phyloP scores from a whole-genome alignment of 2,797 vertebrate genomes.

The Euthynnus affinis region DNA sequence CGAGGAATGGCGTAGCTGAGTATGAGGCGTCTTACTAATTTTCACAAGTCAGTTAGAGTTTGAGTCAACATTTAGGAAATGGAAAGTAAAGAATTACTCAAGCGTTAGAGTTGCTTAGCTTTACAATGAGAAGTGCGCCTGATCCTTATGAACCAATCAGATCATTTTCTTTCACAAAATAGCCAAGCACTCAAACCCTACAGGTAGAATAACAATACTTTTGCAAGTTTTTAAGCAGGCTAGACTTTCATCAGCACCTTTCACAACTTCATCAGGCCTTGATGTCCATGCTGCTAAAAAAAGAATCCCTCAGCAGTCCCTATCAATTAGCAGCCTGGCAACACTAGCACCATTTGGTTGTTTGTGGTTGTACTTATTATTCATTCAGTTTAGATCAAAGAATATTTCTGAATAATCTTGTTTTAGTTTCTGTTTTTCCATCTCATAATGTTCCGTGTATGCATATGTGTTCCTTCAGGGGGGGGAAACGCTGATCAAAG shows the following conservation, averaged over 20 bases:
- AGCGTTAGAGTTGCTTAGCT: not conserved
- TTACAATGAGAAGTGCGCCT: conserved; percentile 2
- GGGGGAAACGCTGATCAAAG: conserved; percentile 56
- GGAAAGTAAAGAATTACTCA: not conserved
- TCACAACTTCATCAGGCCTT: conserved; percentile 7
- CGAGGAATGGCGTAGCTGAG: not conserved
- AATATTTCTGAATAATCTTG: conserved; percentile 57
- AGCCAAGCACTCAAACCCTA: not conserved
- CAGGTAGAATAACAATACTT: conserved; percentile 24
- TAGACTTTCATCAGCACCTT: not conserved
- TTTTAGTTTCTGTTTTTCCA: conserved; percentile 43
- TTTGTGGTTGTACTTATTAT: conserved; percentile 52
- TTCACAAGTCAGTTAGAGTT: conserved; percentile 11
- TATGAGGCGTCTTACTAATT: not conserved
- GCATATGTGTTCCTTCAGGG: conserved; percentile 1
- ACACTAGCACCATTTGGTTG: conserved; percentile 4
- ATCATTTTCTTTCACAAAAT: too few relatives aligned
- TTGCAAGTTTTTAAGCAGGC: conserved; percentile 1
- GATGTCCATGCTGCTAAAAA: not conserved
- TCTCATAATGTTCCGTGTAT: conserved; percentile 12
- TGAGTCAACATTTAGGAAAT: conserved; percentile 12
- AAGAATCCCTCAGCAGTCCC: conserved; percentile 15
- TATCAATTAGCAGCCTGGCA: conserved; percentile 1
- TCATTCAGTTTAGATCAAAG: conserved; percentile 69
- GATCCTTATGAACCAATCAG: not conserved